Evolutionary conservation across 2,797 vertebrate species (phyloP).

Genomic region (Oceanodroma leucorhoa): DNA sequence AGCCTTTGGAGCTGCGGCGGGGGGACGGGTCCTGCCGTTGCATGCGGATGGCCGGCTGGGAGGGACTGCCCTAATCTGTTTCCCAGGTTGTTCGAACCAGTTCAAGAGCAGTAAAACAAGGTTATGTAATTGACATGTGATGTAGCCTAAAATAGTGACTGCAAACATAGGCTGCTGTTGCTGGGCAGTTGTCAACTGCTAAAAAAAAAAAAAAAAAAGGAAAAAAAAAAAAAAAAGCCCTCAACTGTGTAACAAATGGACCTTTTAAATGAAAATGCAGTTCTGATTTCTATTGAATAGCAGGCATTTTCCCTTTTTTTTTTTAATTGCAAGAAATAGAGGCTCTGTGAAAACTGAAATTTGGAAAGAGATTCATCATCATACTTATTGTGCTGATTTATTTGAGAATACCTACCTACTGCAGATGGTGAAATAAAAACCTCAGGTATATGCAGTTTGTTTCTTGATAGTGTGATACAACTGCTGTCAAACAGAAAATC

Average conservation of each 20-base stretch:
- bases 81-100: slow-evolving; percentile 96
- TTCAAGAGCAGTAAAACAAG: slow-evolving; percentile 99
- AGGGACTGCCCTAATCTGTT: slow-evolving; percentile 81
- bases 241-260: slow-evolving; percentile 55
- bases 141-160: slow-evolving; percentile 97
- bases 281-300: not conserved
- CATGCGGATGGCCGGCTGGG: slow-evolving; percentile 42
- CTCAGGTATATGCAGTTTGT: not conserved
- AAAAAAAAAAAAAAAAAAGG: slow-evolving; percentile 60
- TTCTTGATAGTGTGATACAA: not conserved
- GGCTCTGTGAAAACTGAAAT: not conserved
- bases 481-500: not conserved
- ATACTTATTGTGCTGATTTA: not conserved
- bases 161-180: slow-evolving; percentile 94
- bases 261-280: slow-evolving; percentile 57
- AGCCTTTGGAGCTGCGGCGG: not conserved
- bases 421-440: slow-evolving; percentile 10
- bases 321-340: not conserved
- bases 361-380: not conserved
- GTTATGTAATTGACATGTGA: slow-evolving; percentile 99
- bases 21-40: not conserved
- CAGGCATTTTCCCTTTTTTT: not conserved
- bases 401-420: not conserved
- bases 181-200: slow-evolving; percentile 91
- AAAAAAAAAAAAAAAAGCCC: not conserved